Percentiles rank a stretch among this genome's conserved stretches.
Conservation (phyloP, 2,797 vertebrate genomes). For the Esox lucius region DNA sequence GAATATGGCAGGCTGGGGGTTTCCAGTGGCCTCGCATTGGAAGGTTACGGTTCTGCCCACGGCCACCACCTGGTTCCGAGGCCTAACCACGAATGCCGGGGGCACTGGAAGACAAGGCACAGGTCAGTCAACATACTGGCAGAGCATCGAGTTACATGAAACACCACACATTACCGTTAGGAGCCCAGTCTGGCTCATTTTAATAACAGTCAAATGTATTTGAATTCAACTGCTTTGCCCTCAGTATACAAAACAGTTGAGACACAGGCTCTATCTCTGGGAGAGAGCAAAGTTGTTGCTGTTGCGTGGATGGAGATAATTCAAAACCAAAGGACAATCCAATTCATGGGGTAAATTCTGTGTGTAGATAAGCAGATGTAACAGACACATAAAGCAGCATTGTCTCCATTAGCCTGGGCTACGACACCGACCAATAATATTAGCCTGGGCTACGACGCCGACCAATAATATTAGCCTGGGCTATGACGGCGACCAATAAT, state of each 20-base stretch:
- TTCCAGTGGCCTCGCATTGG: slow-evolving; percentile 96
- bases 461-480: slow-evolving; percentile 86
- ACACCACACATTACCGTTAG: slow-evolving; percentile 24
- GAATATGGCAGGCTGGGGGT: slow-evolving; percentile 98
- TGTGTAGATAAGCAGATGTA: slow-evolving; percentile 35
- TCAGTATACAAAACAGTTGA: slow-evolving; percentile 24
- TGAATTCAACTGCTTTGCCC: slow-evolving; percentile 6
- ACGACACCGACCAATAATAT: slow-evolving; percentile 81
- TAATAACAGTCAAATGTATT: slow-evolving; percentile 29
- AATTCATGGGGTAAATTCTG: slow-evolving; percentile 35
- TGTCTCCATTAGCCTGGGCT: slow-evolving; percentile 82
- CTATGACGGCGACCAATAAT: slow-evolving; percentile 80
- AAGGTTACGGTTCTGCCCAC: slow-evolving; percentile 96
- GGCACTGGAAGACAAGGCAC: slow-evolving; percentile 79
- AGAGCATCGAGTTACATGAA: slow-evolving; percentile 12
- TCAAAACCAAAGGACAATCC: slow-evolving; percentile 20
- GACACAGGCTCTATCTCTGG: neutral
- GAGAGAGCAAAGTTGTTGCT: slow-evolving; percentile 24
- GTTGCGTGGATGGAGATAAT: slow-evolving; percentile 35
- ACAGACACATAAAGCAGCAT: slow-evolving; percentile 66
- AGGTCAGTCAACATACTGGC: slow-evolving; percentile 32
- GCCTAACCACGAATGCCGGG: slow-evolving; percentile 93
- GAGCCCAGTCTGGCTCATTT: slow-evolving; percentile 24
- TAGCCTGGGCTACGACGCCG: slow-evolving; percentile 81
- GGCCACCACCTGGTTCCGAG: slow-evolving; percentile 93